Evolutionary conservation across 2,113 vertebrate species (phyloP), one percentile per base, ranked within the genome.

Genomic region (Condylura cristata): DNA sequence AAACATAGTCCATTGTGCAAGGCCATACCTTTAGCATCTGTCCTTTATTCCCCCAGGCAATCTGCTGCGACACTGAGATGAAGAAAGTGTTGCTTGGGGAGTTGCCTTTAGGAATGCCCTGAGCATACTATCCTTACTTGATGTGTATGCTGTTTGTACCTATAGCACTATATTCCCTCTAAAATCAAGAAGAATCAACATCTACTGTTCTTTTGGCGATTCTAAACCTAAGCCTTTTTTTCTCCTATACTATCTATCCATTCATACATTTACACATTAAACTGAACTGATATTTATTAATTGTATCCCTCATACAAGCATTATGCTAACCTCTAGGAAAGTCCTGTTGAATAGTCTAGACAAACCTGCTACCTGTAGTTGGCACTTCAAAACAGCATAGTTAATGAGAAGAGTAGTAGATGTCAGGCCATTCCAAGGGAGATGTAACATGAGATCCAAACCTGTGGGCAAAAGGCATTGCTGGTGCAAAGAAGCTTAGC

Each of bases 61-160:
- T 70, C 75, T 5, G 75, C n/a, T 61, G 78, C 58, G 80, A 78
- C 28, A 65, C 11, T 10, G 6, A 39, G 20, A 30, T 32, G 20
- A 81, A 93, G 80, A 60, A 82, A 89, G 41, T 94, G 90, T 48
- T 84, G 60, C 93, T 75, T 86, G 63, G 24, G 46, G 66, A 82
- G 12, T 26, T 75, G 44, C 32, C 30, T 70, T 86, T 79, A 65
- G 37, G 37, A 83, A 68, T 78, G 60, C 41, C 80, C 84, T 65
- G 56, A 63, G 11, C n/a, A 11, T 37, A 20, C 32, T 65, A 0
- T 24, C 60, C 56, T 71, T 76, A 18, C 63, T 87, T 84, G n/a
- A 60, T 83, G 39, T 17, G 9, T 34, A 65, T 86, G 56, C 18
- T 22, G 5, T 86, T 68, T n/a, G 3, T n/a, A 39, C 10, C 71